These are phyloP conservation scores for Henricia sp. DNA, from an alignment of 53 echinoderm and acorn worm genomes.

Conservation along the genomic window DNA sequence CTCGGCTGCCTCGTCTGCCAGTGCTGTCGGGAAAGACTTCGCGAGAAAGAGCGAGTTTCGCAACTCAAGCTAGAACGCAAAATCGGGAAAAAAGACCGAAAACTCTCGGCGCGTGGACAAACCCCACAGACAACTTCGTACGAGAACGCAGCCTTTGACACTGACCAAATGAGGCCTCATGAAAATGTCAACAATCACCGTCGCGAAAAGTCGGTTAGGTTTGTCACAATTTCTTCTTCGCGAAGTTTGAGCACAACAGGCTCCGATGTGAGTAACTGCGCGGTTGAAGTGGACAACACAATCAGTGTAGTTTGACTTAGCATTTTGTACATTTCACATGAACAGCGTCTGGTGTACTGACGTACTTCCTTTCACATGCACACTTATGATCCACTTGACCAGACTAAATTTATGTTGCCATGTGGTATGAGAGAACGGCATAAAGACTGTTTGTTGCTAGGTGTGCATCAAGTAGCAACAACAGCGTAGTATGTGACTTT, in stretches of 20 bases:
- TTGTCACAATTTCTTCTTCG: neutral
- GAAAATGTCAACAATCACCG: neutral
- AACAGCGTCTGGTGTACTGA: too few species aligned
- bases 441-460: too few species aligned
- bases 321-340: too few species aligned
- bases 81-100: neutral
- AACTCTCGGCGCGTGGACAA: neutral
- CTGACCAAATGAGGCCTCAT: neutral
- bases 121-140: too few species aligned
- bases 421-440: too few species aligned
- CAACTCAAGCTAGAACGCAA: slow-evolving; percentile 6
- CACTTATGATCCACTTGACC: too few species aligned
- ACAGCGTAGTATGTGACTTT: too few species aligned
- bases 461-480: too few species aligned
- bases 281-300: slow-evolving; percentile 32
- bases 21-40: neutral
- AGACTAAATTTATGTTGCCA: too few species aligned
- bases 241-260: slow-evolving; percentile 1
- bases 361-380: too few species aligned
- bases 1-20: slow-evolving; percentile 29
- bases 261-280: slow-evolving; percentile 34
- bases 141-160: neutral
- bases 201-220: neutral
- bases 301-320: too few species aligned
- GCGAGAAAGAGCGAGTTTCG: neutral